Base-by-base conservation (phyloP, 2,888 invertebrate species). In the Conchocele bisecta region DNA sequence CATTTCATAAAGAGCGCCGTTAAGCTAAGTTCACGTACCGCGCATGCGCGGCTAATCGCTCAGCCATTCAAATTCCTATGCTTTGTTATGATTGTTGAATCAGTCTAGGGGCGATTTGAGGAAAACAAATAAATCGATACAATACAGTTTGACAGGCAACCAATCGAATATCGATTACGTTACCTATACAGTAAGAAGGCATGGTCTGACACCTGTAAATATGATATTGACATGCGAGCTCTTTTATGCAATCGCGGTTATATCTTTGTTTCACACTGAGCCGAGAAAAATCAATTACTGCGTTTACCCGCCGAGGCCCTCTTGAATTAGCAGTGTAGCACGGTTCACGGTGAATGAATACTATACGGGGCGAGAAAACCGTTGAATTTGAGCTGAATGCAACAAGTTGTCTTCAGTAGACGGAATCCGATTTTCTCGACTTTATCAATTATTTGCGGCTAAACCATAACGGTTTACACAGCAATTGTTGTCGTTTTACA, bases 1-100 rank as follows among this genome's bases (percentile, higher is more conserved):
- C 42, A 65, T 58, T 76, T 76, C 72, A 59, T 76, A 76, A 72
- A 50, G 63, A 76, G 76, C 76, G 76, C 72, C 71, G 58, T 72
- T 54, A 31, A 54, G 31, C 28, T 31, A 41, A 41, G 37, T 29
- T 56, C 37, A 22, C 41, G 29, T 6, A 28, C 13, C 61, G 72
- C 76, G 76, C 76, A 76, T 76, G 76, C 60, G 65, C 72, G 22
- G 53, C 37, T 64, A 61, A 48, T 37, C 72, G 69, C 31, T 66
- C 69, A 72, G 76, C 76, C 76, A 76, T 66, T 76, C 69, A 69
- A 72, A 76, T 76, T 61, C 72, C 58, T 35, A 22, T 54, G 69
- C 76, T 76, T 76, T 76, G 76, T 76, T 76, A 63, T 72, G 67
- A 61, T 64, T 66, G 60, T 71, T 67, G 67, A 71, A 54, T 51